phyloP scores from a whole-genome alignment of 2,888 invertebrate species.

The Noctua fimbriata region DNA sequence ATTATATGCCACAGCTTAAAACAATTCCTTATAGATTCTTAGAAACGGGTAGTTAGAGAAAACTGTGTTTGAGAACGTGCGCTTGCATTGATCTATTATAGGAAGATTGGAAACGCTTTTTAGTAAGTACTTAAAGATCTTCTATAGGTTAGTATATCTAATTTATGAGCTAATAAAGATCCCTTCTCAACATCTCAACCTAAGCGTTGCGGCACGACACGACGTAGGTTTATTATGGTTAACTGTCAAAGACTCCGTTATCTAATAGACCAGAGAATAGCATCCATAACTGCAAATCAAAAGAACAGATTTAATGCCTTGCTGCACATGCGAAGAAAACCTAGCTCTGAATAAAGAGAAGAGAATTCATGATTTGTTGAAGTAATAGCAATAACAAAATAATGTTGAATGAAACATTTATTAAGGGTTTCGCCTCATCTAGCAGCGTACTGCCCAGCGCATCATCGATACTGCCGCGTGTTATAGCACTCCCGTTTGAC shows the following conservation, averaged over 20 bases:
- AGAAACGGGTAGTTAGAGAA: slow-evolving; percentile 13
- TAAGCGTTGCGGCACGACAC: neutral
- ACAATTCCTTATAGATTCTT: slow-evolving; percentile 20
- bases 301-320: neutral
- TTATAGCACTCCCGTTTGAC: no score
- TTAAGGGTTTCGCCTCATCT: neutral
- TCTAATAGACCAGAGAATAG: neutral
- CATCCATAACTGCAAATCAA: slow-evolving; percentile 7
- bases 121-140: slow-evolving; percentile 14
- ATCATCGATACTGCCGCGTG: no score
- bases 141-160: neutral
- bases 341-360: neutral
- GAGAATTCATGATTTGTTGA: neutral
- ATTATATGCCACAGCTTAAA: slow-evolving; percentile 28
- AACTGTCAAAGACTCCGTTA: neutral
- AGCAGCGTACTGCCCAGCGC: neutral
- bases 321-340: neutral
- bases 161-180: slow-evolving; percentile 21
- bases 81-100: slow-evolving; percentile 20
- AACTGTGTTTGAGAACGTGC: slow-evolving; percentile 7
- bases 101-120: slow-evolving; percentile 2
- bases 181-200: neutral
- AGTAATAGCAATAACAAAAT: neutral
- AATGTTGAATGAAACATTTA: neutral
- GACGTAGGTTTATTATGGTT: neutral